Base-by-base conservation (phyloP, 2,797 vertebrate genomes). In the Pangasius krempfi region DNA sequence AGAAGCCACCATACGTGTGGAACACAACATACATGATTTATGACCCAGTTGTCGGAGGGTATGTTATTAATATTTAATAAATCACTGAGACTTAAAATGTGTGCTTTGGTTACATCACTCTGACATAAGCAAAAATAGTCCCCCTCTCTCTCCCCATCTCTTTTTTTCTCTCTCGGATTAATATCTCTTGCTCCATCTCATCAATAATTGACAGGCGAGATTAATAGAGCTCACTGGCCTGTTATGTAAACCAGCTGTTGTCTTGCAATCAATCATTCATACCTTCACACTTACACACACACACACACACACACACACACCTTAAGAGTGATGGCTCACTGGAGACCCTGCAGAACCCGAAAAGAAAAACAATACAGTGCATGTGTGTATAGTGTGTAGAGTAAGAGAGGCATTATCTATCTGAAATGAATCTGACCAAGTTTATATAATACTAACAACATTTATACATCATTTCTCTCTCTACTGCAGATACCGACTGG, bases 141-240 rank as follows among this genome's bases (percentile, higher is more conserved):
- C 10, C 50, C 0, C 18, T 37, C 50, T 37, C 47, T 9, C 14
- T 62, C 52, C 5, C 14, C 2, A 20, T 27, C 44, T 40, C 40
- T 47, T 9, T 40, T 60, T 88, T 20, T n/a, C 40, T 6, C 37
- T 56, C 16, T 30, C 40, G 30, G 47, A 90, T 84, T 90, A 64
- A 86, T 85, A 62, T 4, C 13, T 40, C 62, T 75, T 9, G 50
- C 60, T 79, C 68, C 13, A 16, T 16, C 60, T 88, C 40, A 90
- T 84, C 58, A 27, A 86, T 88, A 88, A 88, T 76, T 87, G n/a
- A 91, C 40, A 87, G 62, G 78, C 60, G 27, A 85, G 75, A 88
- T 90, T 68, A 86, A 86, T 85, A 84, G 7, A 50, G 30, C 25
- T 44, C n/a, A 58, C 30, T 22, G 68, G 54, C 58, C 44, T 72